phyloP scores from a whole-genome alignment of 2,888 invertebrate genomes.

The Drosophila helvetica region DNA sequence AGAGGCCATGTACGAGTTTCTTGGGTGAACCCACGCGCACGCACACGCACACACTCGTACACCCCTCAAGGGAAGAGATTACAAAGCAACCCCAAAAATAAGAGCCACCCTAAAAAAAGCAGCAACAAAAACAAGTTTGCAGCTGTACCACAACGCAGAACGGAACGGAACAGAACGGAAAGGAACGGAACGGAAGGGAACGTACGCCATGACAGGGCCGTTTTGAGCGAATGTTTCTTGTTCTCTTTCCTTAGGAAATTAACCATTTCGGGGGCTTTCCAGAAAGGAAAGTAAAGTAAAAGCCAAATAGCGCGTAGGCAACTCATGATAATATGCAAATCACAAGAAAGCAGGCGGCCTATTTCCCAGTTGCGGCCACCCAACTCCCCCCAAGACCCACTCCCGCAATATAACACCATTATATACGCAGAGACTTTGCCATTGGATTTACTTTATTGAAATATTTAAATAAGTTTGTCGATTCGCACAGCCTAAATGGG shows the following conservation, averaged over 20 bases:
- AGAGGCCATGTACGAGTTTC: slow-evolving; percentile 53
- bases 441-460: slow-evolving; percentile 82
- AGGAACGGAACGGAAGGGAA: slow-evolving; percentile 27
- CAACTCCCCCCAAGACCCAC: neutral
- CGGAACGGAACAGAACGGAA: slow-evolving; percentile 14
- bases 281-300: slow-evolving; percentile 7
- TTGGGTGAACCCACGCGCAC: slow-evolving; percentile 71
- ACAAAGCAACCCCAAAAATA: slow-evolving; percentile 68
- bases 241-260: slow-evolving; percentile 61
- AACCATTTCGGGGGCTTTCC: slow-evolving; percentile 63
- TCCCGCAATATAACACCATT: slow-evolving; percentile 18
- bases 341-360: slow-evolving; percentile 30
- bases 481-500: slow-evolving; percentile 78
- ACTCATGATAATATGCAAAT: slow-evolving; percentile 67
- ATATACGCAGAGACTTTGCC: slow-evolving; percentile 54
- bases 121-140: slow-evolving; percentile 25
- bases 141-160: slow-evolving; percentile 56
- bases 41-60: slow-evolving; percentile 9
- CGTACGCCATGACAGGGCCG: slow-evolving; percentile 60
- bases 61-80: slow-evolving; percentile 51
- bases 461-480: slow-evolving; percentile 82
- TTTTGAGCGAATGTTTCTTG: slow-evolving; percentile 38
- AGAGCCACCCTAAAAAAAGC: slow-evolving; percentile 59
- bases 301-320: slow-evolving; percentile 25
- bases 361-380: slow-evolving; percentile 20